Evolutionary conservation across 1,140 invertebrate species (phyloP), one percentile per base, ranked within the genome.

Genomic region (Sminthurinus signatus): DNA sequence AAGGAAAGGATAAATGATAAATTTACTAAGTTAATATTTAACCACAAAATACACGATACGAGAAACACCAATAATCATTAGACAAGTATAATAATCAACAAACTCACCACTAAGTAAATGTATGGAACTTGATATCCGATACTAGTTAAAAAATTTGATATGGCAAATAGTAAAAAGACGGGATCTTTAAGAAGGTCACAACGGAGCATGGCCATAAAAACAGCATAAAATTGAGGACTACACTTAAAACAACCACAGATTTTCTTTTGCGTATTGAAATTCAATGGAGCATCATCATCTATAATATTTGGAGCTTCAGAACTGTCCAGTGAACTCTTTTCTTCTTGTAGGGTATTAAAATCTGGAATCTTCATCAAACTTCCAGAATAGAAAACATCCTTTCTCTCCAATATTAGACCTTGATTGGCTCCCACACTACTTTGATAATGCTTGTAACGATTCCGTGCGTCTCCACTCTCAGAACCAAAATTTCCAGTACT

Each of bases 91-190:
- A 12, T 42, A 42, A 42, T 10, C 14, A 27, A 59, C 14, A 32
- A 43, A 74, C 79, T 78, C 73, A 83, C 82, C 63, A 85, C 84
- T 43, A 90, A 81, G 76, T 88, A 91, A 67, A 96, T 81, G 79
- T 95, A 91, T 59, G 95, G 95, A 73, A 96, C 86, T 76, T 96
- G 94, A 80, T 96, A 98, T 32, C 95, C 95, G 70, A 98, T 89
- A 74, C 89, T 94, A 8, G 93, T 98, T 73, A 92, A 85, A 75
- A 98, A 95, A 77, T 98, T 98, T 27, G 93, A 96, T 31, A 93
- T 61, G 23, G 86, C 86, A 77, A 97, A 98, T 55, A 97, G 77
- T 59, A 98, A 80, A 75, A 97, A 98, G 65, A 96, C 81, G 2
- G 85, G 82, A 77, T 97, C 88, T 62, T 84, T 84, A 0, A 98